Evolutionary conservation across 2,888 invertebrate genomes (phyloP), one percentile per base, ranked within the genome.

Genomic region (Monochamus alternatus): DNA sequence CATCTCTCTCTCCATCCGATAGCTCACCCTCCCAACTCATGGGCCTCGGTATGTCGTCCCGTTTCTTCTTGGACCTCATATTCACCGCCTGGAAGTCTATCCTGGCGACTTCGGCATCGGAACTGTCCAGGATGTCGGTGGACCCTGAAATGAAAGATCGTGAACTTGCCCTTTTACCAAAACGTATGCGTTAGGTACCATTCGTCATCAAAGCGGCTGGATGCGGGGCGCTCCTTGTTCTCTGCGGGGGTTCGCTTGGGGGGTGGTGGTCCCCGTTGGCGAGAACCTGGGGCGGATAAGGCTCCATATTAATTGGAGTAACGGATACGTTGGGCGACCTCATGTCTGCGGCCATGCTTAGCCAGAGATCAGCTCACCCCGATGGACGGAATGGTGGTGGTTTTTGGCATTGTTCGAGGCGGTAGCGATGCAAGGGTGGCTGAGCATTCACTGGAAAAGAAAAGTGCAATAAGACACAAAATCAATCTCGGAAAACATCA

Each of bases 11-110:
- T n/a, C 94, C 93, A 86, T 97, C 97, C 2, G 96, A 97, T 10
- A 97, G 91, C 88, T 96, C 97, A 8, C 97, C 97, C 88, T 97
- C 97, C 97, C 97, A 97, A 7, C 96, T 97, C 97, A 97, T 97
- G 65, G 97, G 97, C 69, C 97, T 90, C 8, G 92, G 86, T 89
- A 82, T 68, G 75, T 88, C 87, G 69, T 84, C 86, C 78, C 87
- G 85, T 59, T 87, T 85, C 80, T 85, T 87, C 80, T 87, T 87
- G 71, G 86, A 85, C 74, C 88, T 83, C 85, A 88, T 86, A 80
- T 87, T 87, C 64, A 87, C 87, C 65, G 84, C 82, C 52, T 93
- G 92, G 87, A 95, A 94, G 87, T 95, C 94, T 79, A 95, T 94
- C 85, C 93, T 93, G 86, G 95, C 94, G 84, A 95, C 93, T 88